A percentile compares a stretch with the other conserved stretches of the same genome.
phyloP scores from a whole-genome alignment of 2,113 vertebrate genomes.

The Istiophorus platypterus region DNA sequence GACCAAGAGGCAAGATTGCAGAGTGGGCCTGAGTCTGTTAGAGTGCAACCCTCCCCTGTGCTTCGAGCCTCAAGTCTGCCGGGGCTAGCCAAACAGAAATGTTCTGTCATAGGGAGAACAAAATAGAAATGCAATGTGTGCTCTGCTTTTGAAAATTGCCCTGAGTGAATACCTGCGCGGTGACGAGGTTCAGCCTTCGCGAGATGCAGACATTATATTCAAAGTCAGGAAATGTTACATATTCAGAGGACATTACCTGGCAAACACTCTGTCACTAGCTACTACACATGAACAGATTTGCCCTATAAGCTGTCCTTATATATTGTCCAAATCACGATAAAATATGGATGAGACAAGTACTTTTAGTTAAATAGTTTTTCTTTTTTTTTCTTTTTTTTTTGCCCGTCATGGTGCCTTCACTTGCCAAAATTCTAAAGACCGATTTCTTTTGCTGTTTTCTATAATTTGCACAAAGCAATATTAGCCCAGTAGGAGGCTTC shows the following conservation, averaged over 20 bases:
- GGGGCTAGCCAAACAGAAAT: slow-evolving; percentile 59
- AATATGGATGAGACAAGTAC: slow-evolving; percentile 6
- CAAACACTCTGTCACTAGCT: neutral
- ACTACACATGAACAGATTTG: neutral
- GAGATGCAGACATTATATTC: slow-evolving; percentile 44
- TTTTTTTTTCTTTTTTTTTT: neutral
- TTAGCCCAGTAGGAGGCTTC: slow-evolving; percentile 43
- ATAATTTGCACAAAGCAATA: slow-evolving; percentile 35
- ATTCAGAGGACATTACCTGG: slow-evolving; percentile 40
- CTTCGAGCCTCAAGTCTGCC: slow-evolving; percentile 40
- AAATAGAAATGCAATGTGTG: slow-evolving; percentile 65
- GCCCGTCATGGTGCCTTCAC: neutral
- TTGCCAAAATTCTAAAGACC: neutral
- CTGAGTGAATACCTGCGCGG: slow-evolving; percentile 44
- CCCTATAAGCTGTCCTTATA: neutral
- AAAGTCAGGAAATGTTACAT: slow-evolving; percentile 35
- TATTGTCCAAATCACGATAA: neutral
- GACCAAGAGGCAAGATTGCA: slow-evolving; percentile 73
- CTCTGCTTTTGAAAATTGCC: slow-evolving; percentile 64
- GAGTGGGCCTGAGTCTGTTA: slow-evolving; percentile 64
- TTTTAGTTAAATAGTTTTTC: slow-evolving; percentile 18
- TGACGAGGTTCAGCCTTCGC: slow-evolving; percentile 10
- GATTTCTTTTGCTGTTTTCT: slow-evolving; percentile 2
- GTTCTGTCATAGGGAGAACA: slow-evolving; percentile 65
- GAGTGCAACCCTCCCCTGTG: slow-evolving; percentile 55